Evolutionary conservation across 1,140 invertebrate species (phyloP).

Genomic region (Amyelois transitella): DNA sequence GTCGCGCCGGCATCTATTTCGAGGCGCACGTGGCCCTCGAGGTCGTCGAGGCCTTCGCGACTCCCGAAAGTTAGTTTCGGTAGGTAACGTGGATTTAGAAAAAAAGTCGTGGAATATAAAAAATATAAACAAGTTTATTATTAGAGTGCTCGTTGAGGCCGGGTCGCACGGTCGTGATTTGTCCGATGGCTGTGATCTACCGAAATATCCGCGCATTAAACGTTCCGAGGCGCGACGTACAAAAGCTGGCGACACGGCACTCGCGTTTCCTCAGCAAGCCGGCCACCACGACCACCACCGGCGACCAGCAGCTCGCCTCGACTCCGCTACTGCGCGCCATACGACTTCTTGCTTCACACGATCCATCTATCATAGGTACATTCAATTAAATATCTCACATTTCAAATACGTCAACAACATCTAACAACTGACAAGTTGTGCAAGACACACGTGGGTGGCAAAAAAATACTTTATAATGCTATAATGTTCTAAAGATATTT

Average conservation of each 20-base stretch:
- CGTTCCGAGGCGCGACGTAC: constrained; percentile 38
- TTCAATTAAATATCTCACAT: neutral
- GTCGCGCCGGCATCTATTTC: constrained; percentile 48
- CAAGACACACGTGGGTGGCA: neutral
- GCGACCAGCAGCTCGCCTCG: neutral
- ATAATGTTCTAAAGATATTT: neutral
- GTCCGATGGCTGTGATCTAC: constrained; percentile 70
- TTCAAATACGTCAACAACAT: neutral
- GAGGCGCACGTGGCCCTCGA: constrained; percentile 51
- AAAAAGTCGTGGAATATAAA: constrained; percentile 62
- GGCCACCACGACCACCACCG: constrained; percentile 30
- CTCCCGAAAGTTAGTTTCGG: constrained; percentile 16
- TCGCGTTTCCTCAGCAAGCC: constrained; percentile 40
- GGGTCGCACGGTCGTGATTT: constrained; percentile 71
- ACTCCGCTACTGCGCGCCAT: neutral
- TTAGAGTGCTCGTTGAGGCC: constrained; percentile 67
- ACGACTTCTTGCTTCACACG: neutral
- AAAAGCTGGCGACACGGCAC: constrained; percentile 54
- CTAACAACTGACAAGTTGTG: neutral
- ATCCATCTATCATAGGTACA: neutral
- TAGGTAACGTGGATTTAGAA: constrained; percentile 36
- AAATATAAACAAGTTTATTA: constrained; percentile 74
- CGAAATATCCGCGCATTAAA: constrained; percentile 69
- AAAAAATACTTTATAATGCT: neutral
- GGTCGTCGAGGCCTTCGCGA: constrained; percentile 36